phyloP scores from a whole-genome alignment of 2,113 vertebrate genomes.

The Xerus inauris region DNA sequence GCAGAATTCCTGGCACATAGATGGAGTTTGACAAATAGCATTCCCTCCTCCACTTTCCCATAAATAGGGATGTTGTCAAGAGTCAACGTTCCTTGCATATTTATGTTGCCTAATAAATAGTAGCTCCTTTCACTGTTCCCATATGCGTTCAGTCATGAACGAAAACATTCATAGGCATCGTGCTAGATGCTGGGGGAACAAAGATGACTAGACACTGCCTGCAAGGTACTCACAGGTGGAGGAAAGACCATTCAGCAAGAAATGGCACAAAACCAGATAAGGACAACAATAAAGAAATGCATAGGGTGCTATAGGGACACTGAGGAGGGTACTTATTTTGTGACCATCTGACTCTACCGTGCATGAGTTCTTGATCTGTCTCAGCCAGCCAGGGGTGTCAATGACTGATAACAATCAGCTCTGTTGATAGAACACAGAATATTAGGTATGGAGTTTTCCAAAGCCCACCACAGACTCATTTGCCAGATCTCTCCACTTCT shows the following conservation, averaged over 20 bases:
- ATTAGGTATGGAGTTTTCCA: background rate
- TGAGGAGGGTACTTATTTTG: background rate
- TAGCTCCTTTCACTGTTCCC: background rate
- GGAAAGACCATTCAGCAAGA: background rate
- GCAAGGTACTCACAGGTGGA: background rate
- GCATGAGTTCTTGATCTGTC: background rate
- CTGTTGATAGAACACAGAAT: background rate
- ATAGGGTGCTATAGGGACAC: rapidly evolving
- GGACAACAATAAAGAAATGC: background rate
- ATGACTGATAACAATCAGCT: background rate
- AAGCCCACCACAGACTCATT: background rate
- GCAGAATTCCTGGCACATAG: background rate
- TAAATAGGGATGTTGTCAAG: background rate
- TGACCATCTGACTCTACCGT: background rate
- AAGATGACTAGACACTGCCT: background rate
- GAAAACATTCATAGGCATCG: background rate
- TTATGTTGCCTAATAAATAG: slow-evolving; percentile 36
- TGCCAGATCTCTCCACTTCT: background rate
- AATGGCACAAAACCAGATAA: background rate
- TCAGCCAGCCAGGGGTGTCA: background rate
- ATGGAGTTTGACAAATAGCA: background rate
- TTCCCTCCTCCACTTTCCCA: background rate
- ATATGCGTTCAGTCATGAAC: background rate
- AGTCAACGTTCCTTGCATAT: background rate
- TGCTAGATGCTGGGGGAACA: background rate